Evolutionary conservation across 2,888 invertebrate genomes (phyloP).

Genomic region (Cryptus armator): DNA sequence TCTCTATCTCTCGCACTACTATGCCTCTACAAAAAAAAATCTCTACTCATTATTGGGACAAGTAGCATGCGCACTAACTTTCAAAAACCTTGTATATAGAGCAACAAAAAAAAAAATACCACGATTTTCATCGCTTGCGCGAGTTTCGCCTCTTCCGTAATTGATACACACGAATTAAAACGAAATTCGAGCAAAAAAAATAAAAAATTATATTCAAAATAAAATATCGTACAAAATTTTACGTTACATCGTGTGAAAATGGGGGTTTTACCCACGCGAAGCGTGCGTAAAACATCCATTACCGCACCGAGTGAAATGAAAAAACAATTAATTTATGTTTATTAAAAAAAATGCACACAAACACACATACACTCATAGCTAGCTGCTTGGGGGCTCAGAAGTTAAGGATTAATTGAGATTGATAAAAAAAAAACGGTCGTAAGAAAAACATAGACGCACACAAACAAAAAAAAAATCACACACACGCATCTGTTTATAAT

Average conservation of each 20-base stretch:
- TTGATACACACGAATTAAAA: constrained; percentile 68
- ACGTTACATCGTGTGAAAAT: too few relatives aligned
- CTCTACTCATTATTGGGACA: constrained; percentile 76
- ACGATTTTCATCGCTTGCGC: constrained; percentile 82
- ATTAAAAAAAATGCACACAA: constrained; percentile 28
- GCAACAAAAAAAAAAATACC: constrained; percentile 42
- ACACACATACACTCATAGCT: constrained; percentile 78
- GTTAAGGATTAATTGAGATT: constrained; percentile 77
- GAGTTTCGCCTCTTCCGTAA: constrained; percentile 76
- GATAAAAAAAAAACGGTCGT: background rate
- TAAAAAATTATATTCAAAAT: background rate
- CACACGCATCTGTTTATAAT: constrained; percentile 43
- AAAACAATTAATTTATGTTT: too few relatives aligned
- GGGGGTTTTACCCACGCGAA: too few relatives aligned
- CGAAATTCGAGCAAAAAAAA: constrained; percentile 31
- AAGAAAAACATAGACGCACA: constrained; percentile 7
- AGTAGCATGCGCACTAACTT: constrained; percentile 84
- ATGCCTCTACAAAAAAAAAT: constrained; percentile 46
- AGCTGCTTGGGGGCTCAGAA: constrained; percentile 84
- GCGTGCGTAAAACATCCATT: too few relatives aligned
- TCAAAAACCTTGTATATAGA: constrained; percentile 71
- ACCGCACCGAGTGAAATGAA: too few relatives aligned
- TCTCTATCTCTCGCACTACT: constrained; percentile 22
- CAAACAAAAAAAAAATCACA: constrained; percentile 27
- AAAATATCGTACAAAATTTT: too few relatives aligned